Base-by-base conservation (phyloP, 2,888 invertebrate genomes). In the Subacronicta megacephala region DNA sequence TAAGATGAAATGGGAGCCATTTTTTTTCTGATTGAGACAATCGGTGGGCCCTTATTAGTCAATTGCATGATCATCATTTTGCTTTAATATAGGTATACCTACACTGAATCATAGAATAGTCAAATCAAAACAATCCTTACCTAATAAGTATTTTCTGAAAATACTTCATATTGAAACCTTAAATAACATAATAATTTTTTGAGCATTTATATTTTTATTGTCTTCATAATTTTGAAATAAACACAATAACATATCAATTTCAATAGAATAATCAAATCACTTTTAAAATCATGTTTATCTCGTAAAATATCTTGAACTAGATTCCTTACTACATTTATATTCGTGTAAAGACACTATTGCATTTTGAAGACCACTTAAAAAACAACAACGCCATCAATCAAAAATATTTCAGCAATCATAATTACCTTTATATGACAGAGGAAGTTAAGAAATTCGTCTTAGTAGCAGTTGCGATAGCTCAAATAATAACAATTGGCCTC, bases 401-500 rank as follows among this genome's bases (percentile, higher is more conserved):
- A 49, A 17, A 50, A 15, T 18, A 5, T 51, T 64, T 47, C 46
- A 37, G 50, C 50, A 59, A 69, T 57, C 69, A 31, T 46, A 53
- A 67, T 63, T 64, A 41, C 50, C 46, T 40, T 44, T 23, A 50
- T 43, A 50, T 54, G 67, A 67, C 67, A 71, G 54, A 71, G 67
- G 67, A 67, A 71, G 59, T 67, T 40, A 52, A 52, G 67, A 67
- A 71, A 67, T 71, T 70, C 46, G 51, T 70, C 66, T 64, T 50
- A 26, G 44, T 42, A 18, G 38, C 31, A 6, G 46, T 42, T 53
- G 61, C 70, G 77, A 79, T 81, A 81, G 72, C 60, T 51, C 63
- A 78, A 80, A 78, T 75, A 77, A 60, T 62, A 52, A 71, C 83
- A 89, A 90, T 89, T 88, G 84, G 77, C 67, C 69, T 55, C 58